Conservation (phyloP, 1,140 invertebrate species). For the Drosophila nikananu region DNA sequence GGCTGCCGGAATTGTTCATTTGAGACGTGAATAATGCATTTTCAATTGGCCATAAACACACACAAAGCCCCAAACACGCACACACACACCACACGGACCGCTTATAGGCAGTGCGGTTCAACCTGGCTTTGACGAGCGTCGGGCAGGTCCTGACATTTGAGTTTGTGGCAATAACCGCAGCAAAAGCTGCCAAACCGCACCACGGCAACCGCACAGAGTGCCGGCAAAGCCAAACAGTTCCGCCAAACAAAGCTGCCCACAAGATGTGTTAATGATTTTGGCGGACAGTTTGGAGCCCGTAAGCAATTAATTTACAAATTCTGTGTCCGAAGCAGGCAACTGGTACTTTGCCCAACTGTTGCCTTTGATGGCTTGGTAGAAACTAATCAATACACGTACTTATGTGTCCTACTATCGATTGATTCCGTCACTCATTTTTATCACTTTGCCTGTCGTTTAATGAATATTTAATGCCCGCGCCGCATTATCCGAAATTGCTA, state of each 20-base stretch:
- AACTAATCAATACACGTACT: conserved; percentile 14
- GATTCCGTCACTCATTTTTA: conserved; percentile 44
- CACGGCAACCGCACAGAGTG: conserved; percentile 22
- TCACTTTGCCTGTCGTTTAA: conserved; percentile 61
- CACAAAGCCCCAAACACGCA: conserved; percentile 2
- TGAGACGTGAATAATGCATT: conserved; percentile 47
- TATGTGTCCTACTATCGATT: conserved; percentile 51
- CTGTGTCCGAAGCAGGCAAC: conserved; percentile 5
- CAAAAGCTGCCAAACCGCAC: conserved; percentile 33
- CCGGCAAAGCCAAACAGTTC: conserved; percentile 25
- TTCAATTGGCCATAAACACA: conserved; percentile 45
- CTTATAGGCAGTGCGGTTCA: conserved; percentile 28
- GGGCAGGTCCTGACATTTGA: conserved; percentile 40
- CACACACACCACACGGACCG: not conserved
- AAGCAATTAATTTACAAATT: conserved; percentile 43
- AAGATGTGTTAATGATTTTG: conserved; percentile 43
- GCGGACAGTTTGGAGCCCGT: conserved; percentile 15
- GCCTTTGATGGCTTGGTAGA: conserved; percentile 5
- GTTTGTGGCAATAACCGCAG: conserved; percentile 36
- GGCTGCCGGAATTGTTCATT: conserved; percentile 43
- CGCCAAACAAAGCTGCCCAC: conserved; percentile 1
- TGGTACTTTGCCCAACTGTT: conserved; percentile 6
- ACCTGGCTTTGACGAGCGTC: conserved; percentile 33
- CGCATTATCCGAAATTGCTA: conserved; percentile 51
- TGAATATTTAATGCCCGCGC: conserved; percentile 70